Conservation (phyloP, 2,888 invertebrate genomes). For the Mesorhabditis spiculigera region DNA sequence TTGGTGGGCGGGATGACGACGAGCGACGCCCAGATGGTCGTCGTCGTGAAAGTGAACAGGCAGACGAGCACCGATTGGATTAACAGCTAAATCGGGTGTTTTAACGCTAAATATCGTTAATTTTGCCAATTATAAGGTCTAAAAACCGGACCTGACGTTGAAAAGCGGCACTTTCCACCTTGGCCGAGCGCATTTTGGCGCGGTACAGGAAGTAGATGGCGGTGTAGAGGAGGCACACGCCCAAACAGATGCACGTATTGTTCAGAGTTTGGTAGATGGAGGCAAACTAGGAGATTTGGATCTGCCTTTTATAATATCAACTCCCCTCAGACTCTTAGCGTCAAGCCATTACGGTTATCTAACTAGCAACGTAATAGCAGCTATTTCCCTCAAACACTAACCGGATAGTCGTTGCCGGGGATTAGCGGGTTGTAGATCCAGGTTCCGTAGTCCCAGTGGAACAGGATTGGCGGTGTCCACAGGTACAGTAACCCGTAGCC, state of each 20-base stretch:
- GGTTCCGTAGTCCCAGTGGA: neutral
- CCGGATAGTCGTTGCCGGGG: neutral
- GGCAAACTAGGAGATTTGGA: neutral
- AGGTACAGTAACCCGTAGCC: neutral
- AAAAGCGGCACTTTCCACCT: neutral
- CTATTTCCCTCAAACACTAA: neutral
- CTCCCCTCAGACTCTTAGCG: no score
- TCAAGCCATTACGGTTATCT: neutral
- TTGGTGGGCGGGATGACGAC: constrained; percentile 3
- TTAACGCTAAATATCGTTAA: no score
- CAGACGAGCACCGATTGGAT: constrained; percentile 5
- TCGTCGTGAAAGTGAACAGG: constrained; percentile 5
- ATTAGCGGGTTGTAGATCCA: constrained; percentile 6
- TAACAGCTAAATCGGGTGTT: neutral
- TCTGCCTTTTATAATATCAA: no score
- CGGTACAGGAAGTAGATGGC: neutral
- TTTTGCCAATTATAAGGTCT: no score
- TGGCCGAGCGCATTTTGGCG: neutral
- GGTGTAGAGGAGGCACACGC: neutral
- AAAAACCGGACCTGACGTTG: neutral
- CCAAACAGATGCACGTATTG: neutral
- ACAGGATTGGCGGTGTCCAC: neutral
- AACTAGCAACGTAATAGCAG: neutral
- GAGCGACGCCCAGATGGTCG: constrained; percentile 1
- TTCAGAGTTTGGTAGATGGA: neutral